Percentiles rank a stretch among this genome's conserved stretches.
phyloP scores from a whole-genome alignment of 2,797 vertebrate species.

The Artibeus lituratus region DNA sequence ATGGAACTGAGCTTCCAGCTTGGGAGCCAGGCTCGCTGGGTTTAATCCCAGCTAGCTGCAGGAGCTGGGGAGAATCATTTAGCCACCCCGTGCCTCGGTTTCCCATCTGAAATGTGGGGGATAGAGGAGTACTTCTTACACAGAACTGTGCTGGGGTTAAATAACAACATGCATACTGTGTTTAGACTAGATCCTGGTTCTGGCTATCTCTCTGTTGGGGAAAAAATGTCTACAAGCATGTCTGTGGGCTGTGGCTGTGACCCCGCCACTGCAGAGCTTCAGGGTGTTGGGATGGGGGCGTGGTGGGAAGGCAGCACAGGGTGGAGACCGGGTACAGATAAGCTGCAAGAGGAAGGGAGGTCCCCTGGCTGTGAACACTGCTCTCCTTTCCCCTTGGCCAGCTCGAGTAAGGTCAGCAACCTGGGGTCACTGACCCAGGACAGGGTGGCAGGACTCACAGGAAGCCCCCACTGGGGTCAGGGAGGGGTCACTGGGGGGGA shows the following conservation, averaged over 20 bases:
- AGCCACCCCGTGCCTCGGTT: not conserved
- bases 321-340: not conserved
- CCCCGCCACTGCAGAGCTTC: rapidly evolving
- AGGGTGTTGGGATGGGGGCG: too few relatives aligned
- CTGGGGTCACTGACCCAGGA: not conserved
- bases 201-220: not conserved
- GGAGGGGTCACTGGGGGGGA: not conserved
- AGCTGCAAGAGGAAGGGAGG: not conserved
- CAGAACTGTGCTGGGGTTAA: not conserved
- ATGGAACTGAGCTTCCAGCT: not conserved
- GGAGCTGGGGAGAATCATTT: not conserved
- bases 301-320: not conserved
- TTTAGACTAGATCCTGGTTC: not conserved
- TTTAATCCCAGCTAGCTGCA: not conserved
- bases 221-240: too few relatives aligned
- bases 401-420: not conserved
- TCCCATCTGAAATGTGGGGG: not conserved
- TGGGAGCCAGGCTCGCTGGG: not conserved
- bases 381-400: not conserved
- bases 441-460: not conserved
- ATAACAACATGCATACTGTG: not conserved
- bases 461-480: not conserved
- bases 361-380: not conserved
- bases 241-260: not conserved
- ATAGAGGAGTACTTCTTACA: not conserved